Evolutionary conservation across 2,888 invertebrate genomes (phyloP).

Genomic region (Lingula anatina): DNA sequence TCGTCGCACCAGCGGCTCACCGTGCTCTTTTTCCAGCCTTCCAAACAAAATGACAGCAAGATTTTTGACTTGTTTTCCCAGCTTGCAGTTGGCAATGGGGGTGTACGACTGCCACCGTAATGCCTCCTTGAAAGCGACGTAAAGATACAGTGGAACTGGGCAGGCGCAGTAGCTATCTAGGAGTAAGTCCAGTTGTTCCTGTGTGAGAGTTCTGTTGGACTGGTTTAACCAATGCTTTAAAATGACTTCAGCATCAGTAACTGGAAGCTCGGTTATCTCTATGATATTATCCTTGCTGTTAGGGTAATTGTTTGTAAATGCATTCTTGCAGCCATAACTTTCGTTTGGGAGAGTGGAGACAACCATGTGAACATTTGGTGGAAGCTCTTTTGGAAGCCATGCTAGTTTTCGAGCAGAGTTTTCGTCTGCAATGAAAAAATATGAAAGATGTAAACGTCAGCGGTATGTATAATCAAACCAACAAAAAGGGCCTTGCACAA

Average conservation of each 20-base stretch:
- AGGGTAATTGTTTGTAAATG: constrained; percentile 18
- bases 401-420: constrained; percentile 62
- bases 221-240: constrained; percentile 28
- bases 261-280: constrained; percentile 28
- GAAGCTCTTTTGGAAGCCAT: constrained; percentile 73
- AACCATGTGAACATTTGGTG: constrained; percentile 71
- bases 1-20: constrained; percentile 38
- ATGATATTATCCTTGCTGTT: constrained; percentile 17
- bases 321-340: constrained; percentile 23
- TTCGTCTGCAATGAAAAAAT: constrained; percentile 22
- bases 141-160: constrained; percentile 34
- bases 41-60: constrained; percentile 32
- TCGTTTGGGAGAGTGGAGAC: constrained; percentile 38
- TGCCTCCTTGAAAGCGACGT: constrained; percentile 31
- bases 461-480: no score
- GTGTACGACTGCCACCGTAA: constrained; percentile 33
- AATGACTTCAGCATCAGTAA: constrained; percentile 27
- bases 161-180: constrained; percentile 58
- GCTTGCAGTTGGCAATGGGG: constrained; percentile 18
- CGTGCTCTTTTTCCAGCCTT: constrained; percentile 37
- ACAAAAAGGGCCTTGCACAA: no score
- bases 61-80: constrained; percentile 31
- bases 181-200: constrained; percentile 64
- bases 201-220: constrained; percentile 26
- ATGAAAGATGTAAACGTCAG: neutral